Evolutionary conservation across 2,113 vertebrate species (phyloP).

Genomic region (Pheucticus melanocephalus): DNA sequence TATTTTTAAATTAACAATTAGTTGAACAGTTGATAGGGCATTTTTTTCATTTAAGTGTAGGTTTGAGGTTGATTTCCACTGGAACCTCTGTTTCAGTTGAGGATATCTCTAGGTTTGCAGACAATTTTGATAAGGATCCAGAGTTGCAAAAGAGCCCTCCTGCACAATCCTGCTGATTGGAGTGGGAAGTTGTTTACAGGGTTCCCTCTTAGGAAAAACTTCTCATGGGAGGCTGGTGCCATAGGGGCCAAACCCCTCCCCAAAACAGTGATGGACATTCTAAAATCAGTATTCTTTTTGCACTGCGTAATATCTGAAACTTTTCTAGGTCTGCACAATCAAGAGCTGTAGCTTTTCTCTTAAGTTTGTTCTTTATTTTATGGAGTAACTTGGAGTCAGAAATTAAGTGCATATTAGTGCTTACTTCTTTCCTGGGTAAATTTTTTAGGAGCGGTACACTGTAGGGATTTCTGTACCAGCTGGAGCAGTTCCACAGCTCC

Average conservation of each 20-base stretch:
- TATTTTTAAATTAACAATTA: neutral
- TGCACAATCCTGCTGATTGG: neutral
- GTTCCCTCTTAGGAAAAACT: neutral
- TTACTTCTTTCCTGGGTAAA: neutral
- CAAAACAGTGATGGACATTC: neutral
- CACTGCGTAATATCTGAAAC: neutral
- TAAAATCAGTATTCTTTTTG: neutral
- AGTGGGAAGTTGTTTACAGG: neutral
- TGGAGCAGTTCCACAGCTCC: neutral
- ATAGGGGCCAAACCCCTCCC: neutral
- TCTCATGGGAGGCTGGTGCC: neutral
- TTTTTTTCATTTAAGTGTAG: neutral
- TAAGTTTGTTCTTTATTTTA: neutral
- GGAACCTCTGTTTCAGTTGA: neutral
- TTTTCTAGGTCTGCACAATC: neutral
- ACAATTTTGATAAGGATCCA: neutral
- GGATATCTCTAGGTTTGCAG: neutral
- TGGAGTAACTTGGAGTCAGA: neutral
- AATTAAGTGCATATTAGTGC: neutral
- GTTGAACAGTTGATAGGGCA: neutral
- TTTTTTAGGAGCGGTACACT: neutral
- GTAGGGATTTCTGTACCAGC: neutral
- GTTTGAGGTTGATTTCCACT: neutral
- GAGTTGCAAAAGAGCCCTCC: neutral
- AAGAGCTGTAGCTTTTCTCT: neutral